Base-by-base conservation (phyloP, 2,113 vertebrate species). In the Myotis lucifugus region DNA sequence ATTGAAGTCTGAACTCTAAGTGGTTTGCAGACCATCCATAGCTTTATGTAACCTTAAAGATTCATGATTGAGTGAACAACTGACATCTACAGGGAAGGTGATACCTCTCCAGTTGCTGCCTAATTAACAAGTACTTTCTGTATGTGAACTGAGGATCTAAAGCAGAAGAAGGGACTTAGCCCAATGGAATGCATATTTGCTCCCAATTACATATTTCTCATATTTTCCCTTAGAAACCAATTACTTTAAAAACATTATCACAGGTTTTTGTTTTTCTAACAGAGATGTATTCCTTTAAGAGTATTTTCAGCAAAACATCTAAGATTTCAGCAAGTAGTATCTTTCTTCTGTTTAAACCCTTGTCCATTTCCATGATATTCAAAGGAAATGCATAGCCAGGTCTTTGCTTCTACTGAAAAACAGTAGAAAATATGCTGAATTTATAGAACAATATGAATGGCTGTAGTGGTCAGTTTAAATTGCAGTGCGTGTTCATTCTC, bases 341-440 rank as follows among this genome's bases (percentile, higher is more conserved):
- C 59, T 88, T 95, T 93, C 54, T 95, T 95, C 54, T 10, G 0
- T 56, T 85, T 95, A 67, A 86, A 59, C 8, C 29, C 19, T 87
- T 88, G 32, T 27, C 81, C 59, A 78, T 69, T 95, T 67, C 64
- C 42, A 48, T 74, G 10, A 89, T 78, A 32, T 88, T 61, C 37
- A 96, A 90, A 95, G 92, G 81, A 95, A 97, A 85, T 78, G 12
- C 29, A 56, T 13, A 66, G n/a, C 50, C 50, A 64, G 29, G 27
- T 81, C 25, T 92, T 96, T 85, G 61, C 69, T 92, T 15, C 25
- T 66, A 70, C 54, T 76, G 76, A 25, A 76, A 94, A 90, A 91
- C 32, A 66, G 50, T 95, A 95, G 56, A 37, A 94, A 86, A 88
- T 48, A 74, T 4, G 29, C 34, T 66, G 81, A 76, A 11, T 88